Base-by-base conservation (phyloP, 2,888 invertebrate genomes). In the Achlya flavicornis region DNA sequence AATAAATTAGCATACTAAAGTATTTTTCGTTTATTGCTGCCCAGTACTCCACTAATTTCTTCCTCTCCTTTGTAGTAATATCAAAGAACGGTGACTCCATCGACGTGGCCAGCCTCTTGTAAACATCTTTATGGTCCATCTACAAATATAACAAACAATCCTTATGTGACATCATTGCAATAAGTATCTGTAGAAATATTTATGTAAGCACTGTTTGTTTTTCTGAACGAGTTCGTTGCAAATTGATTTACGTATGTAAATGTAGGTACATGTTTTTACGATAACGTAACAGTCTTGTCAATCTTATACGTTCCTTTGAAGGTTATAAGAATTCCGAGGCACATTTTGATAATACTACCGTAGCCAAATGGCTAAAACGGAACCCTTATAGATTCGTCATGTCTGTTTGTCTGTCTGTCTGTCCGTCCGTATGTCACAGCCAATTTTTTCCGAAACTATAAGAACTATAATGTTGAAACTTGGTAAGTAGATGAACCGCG, bases 31-130 rank as follows among this genome's bases (percentile, higher is more conserved):
- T 90, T 11, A 77, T 84, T 2, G 73, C 71, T 0, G 76, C 78
- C 92, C 92, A 92, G 64, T 75, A 74, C 5, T 80, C 66, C 5
- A 89, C 67, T 11, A 92, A 71, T 1, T 74, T 63, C 63, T 69
- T 80, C 32, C 91, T 81, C 58, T 74, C 71, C 0, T 65, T 57
- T 1, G 90, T 91, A 0, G 85, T 79, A 19, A 80, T 76, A 67
- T 91, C 91, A 63, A 91, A 90, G 64, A 79, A 73, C 1, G 81
- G 76, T 0, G 88, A 85, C 57, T 89, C 86, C 88, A 90, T 87
- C 1, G 89, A 83, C 33, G 74, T 81, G 1, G 88, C 83, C 16
- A 92, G 68, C 33, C 73, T 77, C 67, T 81, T 84, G 68, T 86
- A 92, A n/a, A 84, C 66, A 4, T 75, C 71, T 70, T 76, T 82